Base-by-base conservation (phyloP, 2,888 invertebrate genomes). In the Drosophila paracracens region DNA sequence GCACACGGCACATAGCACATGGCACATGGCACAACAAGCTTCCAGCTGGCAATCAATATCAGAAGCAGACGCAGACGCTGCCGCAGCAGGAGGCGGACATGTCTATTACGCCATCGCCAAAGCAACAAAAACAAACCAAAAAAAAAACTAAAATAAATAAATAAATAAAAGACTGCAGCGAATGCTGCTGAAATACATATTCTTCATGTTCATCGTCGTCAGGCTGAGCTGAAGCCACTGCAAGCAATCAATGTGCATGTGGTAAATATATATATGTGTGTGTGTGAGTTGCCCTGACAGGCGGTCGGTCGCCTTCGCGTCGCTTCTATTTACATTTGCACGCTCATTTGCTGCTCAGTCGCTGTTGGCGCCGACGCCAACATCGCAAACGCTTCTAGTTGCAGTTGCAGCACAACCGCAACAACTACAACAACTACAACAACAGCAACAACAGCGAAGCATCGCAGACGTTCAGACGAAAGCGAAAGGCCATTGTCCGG, bases 401-500 rank as follows among this genome's bases (percentile, higher is more conserved):
- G 76, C 74, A 79, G 66, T 74, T 78, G 79, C 78, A 78, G 69
- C 62, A 60, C 67, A 58, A 50, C 56, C 40, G 33, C 46, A 46
- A 43, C 57, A 53, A 50, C 66, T 40, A 50, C 61, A 46, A 40
- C 56, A 43, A 18, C 64, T 48, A 62, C 58, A 54, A 31, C 50
- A 52, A 43, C 59, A 29, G 54, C 63, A 63, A 38, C 62, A 31
- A 46, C 70, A 68, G 54, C 82, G 81, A 75, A 78, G 78, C 81
- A 80, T 82, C 79, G 77, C 83, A 88, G 89, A 91, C 89, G 92
- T 33, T 79, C 92, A 92, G 85, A 90, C 91, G 91, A 93, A 92
- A 92, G 92, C 90, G 92, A 93, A 92, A 93, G 93, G 93, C 93
- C 93, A 93, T 93, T 93, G 93, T 92, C 93, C 93, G 93, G 93